These are phyloP conservation scores for Cephus pulcher DNA, from an alignment of 2,888 invertebrate species.

Conservation along the genomic window DNA sequence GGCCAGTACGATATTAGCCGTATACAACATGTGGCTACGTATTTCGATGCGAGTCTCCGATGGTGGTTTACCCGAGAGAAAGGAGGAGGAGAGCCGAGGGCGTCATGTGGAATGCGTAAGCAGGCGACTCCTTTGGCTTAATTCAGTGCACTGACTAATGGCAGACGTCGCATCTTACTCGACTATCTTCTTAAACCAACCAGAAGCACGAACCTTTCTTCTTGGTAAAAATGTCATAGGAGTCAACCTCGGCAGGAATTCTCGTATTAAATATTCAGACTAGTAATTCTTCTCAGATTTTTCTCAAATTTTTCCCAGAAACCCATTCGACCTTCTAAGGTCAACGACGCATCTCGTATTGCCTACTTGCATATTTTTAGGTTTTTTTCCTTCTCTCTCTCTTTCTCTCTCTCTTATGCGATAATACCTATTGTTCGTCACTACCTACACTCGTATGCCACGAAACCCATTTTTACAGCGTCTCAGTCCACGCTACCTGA, in stretches of 20 bases:
- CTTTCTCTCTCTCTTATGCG: background rate
- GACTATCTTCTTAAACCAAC: background rate
- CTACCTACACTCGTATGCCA: background rate
- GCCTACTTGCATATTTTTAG: no score
- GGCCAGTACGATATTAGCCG: background rate
- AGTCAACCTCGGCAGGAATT: background rate
- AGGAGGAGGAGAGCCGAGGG: background rate
- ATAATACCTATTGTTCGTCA: background rate
- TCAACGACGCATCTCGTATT: no score
- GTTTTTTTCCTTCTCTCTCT: no score
- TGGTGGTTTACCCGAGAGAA: background rate
- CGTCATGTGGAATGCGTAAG: background rate
- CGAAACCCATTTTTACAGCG: background rate
- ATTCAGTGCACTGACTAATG: background rate
- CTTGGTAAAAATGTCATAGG: background rate
- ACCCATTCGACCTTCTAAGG: background rate
- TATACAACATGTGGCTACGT: background rate
- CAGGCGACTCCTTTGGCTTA: background rate
- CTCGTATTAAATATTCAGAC: background rate
- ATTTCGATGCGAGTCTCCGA: background rate
- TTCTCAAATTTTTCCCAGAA: background rate
- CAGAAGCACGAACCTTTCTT: background rate
- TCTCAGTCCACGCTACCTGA: background rate
- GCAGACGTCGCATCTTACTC: background rate
- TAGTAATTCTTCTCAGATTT: background rate